Conservation (phyloP, 2,888 invertebrate species). For the Philaethria dido region DNA sequence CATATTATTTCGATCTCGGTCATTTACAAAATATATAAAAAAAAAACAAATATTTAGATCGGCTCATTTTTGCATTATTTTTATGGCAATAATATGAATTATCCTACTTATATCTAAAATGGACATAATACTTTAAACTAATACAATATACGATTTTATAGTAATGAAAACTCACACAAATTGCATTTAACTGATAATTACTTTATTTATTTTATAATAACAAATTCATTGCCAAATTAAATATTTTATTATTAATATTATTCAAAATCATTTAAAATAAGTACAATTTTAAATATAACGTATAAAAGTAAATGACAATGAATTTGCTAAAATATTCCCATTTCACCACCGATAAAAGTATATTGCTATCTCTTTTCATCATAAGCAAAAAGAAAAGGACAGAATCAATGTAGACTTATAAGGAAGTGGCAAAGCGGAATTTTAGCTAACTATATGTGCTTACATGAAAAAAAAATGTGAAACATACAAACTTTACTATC, state of each 20-base stretch:
- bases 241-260: not conserved
- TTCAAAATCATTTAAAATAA: too few relatives aligned
- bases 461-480: not conserved
- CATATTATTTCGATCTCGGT: not conserved
- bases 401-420: not conserved
- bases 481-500: constrained; percentile 2
- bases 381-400: not conserved
- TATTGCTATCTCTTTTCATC: not conserved
- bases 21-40: not conserved
- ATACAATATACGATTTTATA: not conserved
- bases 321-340: not conserved
- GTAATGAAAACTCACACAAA: constrained; percentile 3
- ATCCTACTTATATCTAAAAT: constrained; percentile 1
- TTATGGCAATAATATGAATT: constrained; percentile 4
- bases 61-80: not conserved
- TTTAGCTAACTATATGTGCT: not conserved
- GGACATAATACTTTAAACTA: constrained; percentile 8
- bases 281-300: not conserved
- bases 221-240: not conserved
- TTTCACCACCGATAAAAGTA: not conserved
- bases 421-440: not conserved
- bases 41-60: not conserved
- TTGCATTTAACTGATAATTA: not conserved
- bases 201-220: too few relatives aligned
- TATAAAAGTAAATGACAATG: not conserved